Conservation (phyloP, 2,888 invertebrate genomes). For the Drosophila paranaensis region DNA sequence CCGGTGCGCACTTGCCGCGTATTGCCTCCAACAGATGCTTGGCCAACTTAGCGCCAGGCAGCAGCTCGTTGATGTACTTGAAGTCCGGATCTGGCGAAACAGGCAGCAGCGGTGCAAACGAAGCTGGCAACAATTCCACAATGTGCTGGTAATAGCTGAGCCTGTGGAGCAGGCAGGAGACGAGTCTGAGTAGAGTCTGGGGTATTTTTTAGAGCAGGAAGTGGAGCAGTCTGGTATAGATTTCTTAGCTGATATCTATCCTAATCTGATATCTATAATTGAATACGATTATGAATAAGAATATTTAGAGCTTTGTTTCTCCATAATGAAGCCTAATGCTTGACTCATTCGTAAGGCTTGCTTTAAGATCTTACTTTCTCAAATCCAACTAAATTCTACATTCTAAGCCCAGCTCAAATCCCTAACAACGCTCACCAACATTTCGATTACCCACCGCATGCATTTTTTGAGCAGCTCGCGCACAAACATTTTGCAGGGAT, state of each 20-base stretch:
- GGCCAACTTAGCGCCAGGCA: conserved; percentile 90
- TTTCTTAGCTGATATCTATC: no score
- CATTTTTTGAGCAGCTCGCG: conserved; percentile 95
- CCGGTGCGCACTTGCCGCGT: conserved; percentile 21
- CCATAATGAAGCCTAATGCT: not conserved
- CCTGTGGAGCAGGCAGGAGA: conserved; percentile 84
- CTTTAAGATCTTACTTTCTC: not conserved
- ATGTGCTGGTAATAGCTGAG: conserved; percentile 97
- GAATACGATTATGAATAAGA: no score
- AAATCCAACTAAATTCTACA: not conserved
- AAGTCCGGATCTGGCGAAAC: conserved; percentile 92
- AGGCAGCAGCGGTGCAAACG: conserved; percentile 93
- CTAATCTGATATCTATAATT: no score
- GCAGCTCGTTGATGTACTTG: conserved; percentile 92
- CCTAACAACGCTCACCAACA: no score
- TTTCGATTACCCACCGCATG: conserved; percentile 88
- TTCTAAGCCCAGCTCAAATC: no score
- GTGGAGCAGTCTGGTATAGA: no score
- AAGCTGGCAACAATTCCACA: conserved; percentile 94
- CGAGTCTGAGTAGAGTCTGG: not conserved
- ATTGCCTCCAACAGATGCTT: conserved; percentile 33
- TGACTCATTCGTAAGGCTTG: not conserved
- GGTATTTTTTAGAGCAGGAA: not conserved
- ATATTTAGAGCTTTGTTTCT: no score
- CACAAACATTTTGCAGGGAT: conserved; percentile 97